Conservation (phyloP, 2,113 vertebrate genomes). For the Onychostoma macrolepis region DNA sequence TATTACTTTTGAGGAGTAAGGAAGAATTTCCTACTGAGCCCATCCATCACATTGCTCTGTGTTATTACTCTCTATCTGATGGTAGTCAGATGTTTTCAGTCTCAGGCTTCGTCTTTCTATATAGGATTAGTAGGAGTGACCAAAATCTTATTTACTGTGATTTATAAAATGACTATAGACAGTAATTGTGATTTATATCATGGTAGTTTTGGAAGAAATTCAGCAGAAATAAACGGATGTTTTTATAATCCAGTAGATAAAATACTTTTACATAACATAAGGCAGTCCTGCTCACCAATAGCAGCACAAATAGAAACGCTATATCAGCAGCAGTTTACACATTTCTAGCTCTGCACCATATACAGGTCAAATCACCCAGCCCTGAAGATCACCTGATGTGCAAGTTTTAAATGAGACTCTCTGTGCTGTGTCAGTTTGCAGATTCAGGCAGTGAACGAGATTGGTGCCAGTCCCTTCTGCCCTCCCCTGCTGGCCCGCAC, state of each 20-base stretch:
- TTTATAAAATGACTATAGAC: background rate
- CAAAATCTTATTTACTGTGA: background rate
- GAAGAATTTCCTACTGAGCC: background rate
- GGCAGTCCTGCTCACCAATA: background rate
- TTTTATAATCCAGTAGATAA: background rate
- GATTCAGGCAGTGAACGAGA: constrained; percentile 93
- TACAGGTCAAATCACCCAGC: background rate
- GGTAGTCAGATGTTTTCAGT: background rate
- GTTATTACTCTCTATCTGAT: background rate
- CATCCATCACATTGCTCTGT: background rate
- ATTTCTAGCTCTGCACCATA: background rate
- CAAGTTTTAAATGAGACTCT: background rate
- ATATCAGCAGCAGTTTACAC: background rate
- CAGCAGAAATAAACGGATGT: background rate
- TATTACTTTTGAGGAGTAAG: background rate
- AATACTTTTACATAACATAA: background rate
- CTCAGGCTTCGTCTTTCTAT: background rate
- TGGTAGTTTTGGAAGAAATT: background rate
- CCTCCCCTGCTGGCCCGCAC: constrained; percentile 86
- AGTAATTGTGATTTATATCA: background rate
- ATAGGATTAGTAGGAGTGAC: background rate
- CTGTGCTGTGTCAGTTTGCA: constrained; percentile 73
- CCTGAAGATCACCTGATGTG: background rate
- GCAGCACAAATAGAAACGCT: background rate
- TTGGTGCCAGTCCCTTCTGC: constrained; percentile 89